These are phyloP conservation scores for Halcyon senegalensis DNA, from an alignment of 2,113 vertebrate genomes.

Conservation along the genomic window DNA sequence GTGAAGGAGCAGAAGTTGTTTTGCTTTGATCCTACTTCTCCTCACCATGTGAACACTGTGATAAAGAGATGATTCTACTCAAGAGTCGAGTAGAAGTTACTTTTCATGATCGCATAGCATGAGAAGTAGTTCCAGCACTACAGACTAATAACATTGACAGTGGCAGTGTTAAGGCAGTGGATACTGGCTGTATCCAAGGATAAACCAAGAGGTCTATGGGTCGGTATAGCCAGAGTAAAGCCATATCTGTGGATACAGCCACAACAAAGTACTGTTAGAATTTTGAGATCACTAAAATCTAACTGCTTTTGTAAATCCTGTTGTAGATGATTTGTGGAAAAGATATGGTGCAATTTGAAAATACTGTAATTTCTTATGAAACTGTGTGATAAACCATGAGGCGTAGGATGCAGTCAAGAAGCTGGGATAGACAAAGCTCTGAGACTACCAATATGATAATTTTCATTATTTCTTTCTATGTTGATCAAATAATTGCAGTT, in stretches of 20 bases:
- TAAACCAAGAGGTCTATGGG: background rate
- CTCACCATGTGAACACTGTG: background rate
- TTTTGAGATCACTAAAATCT: background rate
- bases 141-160: background rate
- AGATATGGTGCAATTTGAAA: background rate
- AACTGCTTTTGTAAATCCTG: background rate
- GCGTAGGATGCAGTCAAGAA: background rate
- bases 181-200: background rate
- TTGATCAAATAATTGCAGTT: background rate
- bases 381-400: background rate
- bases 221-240: fast-evolving
- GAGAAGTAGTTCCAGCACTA: background rate
- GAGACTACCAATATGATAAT: background rate
- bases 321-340: background rate
- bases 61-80: background rate
- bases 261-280: background rate
- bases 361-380: background rate
- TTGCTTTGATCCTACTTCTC: background rate
- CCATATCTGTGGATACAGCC: background rate
- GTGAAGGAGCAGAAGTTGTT: background rate
- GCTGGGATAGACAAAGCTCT: background rate
- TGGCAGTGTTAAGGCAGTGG: background rate
- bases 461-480: background rate
- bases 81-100: background rate
- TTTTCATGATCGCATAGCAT: background rate